Evolutionary conservation across 2,888 invertebrate genomes (phyloP).

Genomic region (Keiferia lycopersicella): DNA sequence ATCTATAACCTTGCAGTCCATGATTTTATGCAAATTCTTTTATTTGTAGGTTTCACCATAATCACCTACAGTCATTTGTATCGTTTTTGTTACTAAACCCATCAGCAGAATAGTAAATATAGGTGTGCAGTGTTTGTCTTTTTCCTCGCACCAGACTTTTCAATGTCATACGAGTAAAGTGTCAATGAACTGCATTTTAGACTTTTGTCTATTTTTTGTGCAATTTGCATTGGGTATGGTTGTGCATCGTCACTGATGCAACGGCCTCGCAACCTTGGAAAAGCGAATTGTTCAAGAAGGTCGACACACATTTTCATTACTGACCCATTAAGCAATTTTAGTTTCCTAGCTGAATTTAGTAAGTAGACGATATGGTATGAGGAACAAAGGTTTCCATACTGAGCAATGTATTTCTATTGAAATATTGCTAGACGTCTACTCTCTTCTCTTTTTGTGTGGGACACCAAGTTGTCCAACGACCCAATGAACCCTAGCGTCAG

Average conservation of each 20-base stretch:
- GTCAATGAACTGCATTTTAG: constrained; percentile 46
- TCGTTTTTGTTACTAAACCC: not conserved
- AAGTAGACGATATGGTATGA: no score
- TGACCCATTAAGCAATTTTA: not conserved
- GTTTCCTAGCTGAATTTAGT: no score
- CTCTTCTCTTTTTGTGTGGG: no score
- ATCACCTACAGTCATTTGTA: not conserved
- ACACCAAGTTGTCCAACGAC: no score
- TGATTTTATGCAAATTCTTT: not conserved
- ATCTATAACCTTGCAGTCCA: no score
- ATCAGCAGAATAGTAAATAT: constrained; percentile 8
- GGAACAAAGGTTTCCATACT: no score
- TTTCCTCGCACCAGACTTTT: constrained; percentile 36
- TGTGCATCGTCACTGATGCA: constrained; percentile 14
- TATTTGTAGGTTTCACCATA: not conserved
- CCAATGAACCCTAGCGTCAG: no score
- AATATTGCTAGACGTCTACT: no score
- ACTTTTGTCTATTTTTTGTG: constrained; percentile 45
- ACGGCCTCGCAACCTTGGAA: constrained; percentile 13
- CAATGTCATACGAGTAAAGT: constrained; percentile 46
- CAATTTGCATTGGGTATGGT: constrained; percentile 18
- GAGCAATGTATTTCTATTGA: no score
- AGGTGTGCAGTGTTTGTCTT: constrained; percentile 31
- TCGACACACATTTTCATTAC: not conserved
- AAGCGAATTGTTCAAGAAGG: not conserved